Base-by-base conservation (phyloP, 2,888 invertebrate genomes). In the Tachina grossa region DNA sequence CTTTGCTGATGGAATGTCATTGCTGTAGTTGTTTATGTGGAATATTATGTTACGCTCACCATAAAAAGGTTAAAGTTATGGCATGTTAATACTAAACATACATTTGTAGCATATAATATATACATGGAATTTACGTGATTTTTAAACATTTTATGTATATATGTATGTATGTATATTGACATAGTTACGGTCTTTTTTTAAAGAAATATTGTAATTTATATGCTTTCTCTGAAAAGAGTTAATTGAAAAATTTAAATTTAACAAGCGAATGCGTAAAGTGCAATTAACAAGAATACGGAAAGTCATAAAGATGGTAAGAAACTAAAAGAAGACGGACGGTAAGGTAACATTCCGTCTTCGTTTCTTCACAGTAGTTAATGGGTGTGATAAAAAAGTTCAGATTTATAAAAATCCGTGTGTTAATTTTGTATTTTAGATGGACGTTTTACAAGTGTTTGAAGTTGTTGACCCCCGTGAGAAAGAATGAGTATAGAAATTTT, bases 21-120 rank as follows among this genome's bases (percentile, higher is more conserved):
- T 39, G 14, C 16, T 53, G 61, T 61, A 41, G 19, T n/a, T 61
- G 41, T 49, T 41, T 74, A 19, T 41, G 11, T 59, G 47, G 39
- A 47, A 39, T 68, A 49, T 8, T 57, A 19, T 53, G 4, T 41
- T 55, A 61, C 61, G 14, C 47, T 45, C 51, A 75, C 80, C 71
- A 83, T 76, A 71, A 66, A 77, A 78, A 81, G 77, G 83, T 80
- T 76, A 75, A 82, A 57, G 53, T 72, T 45, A 47, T 75, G 68
- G 59, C 14, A 41, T 45, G 31, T 47, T n/a, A 14, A 59, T 41
- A 66, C 16, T 53, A 22, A 16, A 68, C n/a, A 47, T 47, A 39
- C 16, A n/a, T 69, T 57, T 9, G 19, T 41, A 9, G 47, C 10
- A 63, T 6, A 55, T 13, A 11, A 8, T 6, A 55, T 13, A 11